A percentile compares a stretch with the other conserved stretches of the same genome.
These are phyloP conservation scores for Melieria omissa DNA, from an alignment of 2,888 invertebrate genomes.

Conservation along the genomic window DNA sequence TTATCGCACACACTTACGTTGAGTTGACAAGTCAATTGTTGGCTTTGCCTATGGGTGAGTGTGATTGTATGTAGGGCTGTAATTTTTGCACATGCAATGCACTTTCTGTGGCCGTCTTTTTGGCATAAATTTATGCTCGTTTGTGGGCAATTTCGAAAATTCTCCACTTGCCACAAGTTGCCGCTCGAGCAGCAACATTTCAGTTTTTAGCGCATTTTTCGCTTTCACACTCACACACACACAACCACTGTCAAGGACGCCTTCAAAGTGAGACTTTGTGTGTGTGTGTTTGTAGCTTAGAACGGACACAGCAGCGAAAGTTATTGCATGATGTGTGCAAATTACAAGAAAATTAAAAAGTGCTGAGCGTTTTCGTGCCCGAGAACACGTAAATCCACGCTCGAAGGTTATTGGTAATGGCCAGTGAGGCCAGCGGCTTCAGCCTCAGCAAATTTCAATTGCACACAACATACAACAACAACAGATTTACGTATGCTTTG, in stretches of 20 bases:
- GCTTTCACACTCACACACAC: not conserved
- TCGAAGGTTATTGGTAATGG: too few relatives aligned
- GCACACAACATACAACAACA: too few relatives aligned
- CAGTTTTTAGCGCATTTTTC: not conserved
- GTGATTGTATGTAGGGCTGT: not conserved
- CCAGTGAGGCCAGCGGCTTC: too few relatives aligned
- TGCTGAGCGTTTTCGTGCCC: too few relatives aligned
- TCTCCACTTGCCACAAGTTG: constrained; percentile 21
- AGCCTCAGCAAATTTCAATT: too few relatives aligned
- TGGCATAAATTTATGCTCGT: constrained; percentile 22
- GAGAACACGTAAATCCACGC: not conserved
- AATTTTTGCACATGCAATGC: constrained; percentile 5
- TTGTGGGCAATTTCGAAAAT: not conserved
- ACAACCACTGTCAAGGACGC: not conserved
- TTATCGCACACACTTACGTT: constrained; percentile 22
- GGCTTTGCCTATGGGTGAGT: not conserved
- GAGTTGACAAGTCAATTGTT: constrained; percentile 27
- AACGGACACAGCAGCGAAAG: too few relatives aligned
- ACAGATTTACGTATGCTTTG: too few relatives aligned
- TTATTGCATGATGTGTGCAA: too few relatives aligned
- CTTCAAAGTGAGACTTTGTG: too few relatives aligned
- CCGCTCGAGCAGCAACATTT: not conserved
- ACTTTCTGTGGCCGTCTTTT: constrained; percentile 1
- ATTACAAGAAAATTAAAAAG: too few relatives aligned
- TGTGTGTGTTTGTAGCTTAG: too few relatives aligned